Evolutionary conservation across 2,888 invertebrate genomes (phyloP).

Genomic region (Junonia oenone): DNA sequence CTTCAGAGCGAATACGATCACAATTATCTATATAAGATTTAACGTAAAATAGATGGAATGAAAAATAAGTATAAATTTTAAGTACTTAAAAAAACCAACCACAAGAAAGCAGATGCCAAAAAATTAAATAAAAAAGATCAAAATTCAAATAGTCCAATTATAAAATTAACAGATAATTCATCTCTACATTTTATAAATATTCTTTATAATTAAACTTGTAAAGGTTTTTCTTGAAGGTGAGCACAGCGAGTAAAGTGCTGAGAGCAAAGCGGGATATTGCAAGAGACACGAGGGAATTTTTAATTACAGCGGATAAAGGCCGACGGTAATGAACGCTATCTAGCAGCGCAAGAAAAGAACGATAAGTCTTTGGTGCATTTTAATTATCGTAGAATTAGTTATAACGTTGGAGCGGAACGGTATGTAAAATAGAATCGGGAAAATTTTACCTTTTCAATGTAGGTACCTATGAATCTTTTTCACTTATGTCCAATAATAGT

Average conservation of each 20-base stretch:
- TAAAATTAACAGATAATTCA: not conserved
- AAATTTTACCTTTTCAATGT: not conserved
- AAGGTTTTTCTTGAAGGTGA: not conserved
- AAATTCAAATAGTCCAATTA: not conserved
- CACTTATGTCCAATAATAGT: too few relatives aligned
- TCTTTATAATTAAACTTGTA: not conserved
- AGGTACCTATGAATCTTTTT: not conserved
- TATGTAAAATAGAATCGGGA: slow-evolving; percentile 28
- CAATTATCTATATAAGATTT: too few relatives aligned
- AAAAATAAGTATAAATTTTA: too few relatives aligned
- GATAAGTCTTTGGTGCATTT: slow-evolving; percentile 5
- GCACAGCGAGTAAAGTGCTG: slow-evolving; percentile 1
- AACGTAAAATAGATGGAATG: too few relatives aligned
- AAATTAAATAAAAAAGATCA: not conserved
- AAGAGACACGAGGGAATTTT: slow-evolving; percentile 10
- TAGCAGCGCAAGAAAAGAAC: slow-evolving; percentile 11
- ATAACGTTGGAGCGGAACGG: not conserved
- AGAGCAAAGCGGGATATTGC: slow-evolving; percentile 6
- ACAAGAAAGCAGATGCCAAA: too few relatives aligned
- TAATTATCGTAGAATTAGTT: slow-evolving; percentile 4
- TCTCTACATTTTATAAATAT: not conserved
- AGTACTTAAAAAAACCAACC: too few relatives aligned
- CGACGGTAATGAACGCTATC: slow-evolving; percentile 13
- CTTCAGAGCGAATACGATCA: too few relatives aligned
- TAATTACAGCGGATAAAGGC: slow-evolving; percentile 10